Evolutionary conservation across 2,888 invertebrate genomes (phyloP), one percentile per base, ranked within the genome.

Genomic region (Drosophila infuscata): DNA sequence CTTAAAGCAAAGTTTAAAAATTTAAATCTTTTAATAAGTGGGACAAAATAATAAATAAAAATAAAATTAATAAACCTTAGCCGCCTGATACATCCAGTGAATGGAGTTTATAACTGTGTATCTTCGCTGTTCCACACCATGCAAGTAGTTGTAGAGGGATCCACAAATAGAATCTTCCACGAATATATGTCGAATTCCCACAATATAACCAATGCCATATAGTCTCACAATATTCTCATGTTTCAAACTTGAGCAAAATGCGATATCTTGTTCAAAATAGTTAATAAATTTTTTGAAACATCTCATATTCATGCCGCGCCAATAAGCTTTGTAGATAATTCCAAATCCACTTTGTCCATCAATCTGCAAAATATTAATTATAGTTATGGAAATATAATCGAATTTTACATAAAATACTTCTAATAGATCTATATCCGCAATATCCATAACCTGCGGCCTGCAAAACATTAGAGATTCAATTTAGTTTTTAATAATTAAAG

Each of bases 91-190:
- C 49, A 60, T 36, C 59, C 59, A 60, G 46, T 41, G 7, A 1
- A 60, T 0, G 12, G 17, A 0, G 17, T 32, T 20, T 1, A 0
- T 3, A 1, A 33, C 0, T 9, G 58, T 20, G 48, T 58, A 58
- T 4, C 11, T 33, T 6, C 20, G 33, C 20, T 29, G 25, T 25
- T 58, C 20, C 17, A 33, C 15, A 1, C 51, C 60, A 60, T 60
- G 60, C 49, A 60, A 32, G n/a, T 51, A 60, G 30, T 60, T 30
- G n/a, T 38, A 17, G 2, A 60, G 49, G 9, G 38, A 38, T 51
- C 60, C 60, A 25, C 51, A 60, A 15, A 51, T 38, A 9, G 51
- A 41, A 17, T 51, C 43, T n/a, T 57, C 57, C 57, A 57, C 30
- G 2, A 41, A 20, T 30, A 43, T 9, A 53, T 53, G 29, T 1